Conservation (phyloP, 2,113 vertebrate species). For the Pteruthius melanotis region DNA sequence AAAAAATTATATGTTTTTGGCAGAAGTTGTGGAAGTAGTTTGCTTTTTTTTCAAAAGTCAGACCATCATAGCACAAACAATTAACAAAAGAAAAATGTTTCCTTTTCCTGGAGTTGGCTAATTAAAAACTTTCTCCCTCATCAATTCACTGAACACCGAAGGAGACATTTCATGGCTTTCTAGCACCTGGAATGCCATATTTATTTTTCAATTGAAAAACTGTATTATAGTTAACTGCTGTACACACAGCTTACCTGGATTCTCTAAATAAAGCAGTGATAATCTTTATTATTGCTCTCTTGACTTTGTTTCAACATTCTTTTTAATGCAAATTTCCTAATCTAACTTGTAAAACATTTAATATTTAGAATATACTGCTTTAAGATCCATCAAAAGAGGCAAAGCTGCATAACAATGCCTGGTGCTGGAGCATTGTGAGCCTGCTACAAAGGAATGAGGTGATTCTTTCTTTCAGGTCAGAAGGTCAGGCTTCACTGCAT, state of each 20-base stretch:
- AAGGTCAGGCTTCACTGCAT: conserved; percentile 76
- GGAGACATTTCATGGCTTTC: neutral
- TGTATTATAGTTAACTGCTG: neutral
- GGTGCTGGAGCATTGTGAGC: conserved; percentile 60
- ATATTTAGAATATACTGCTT: conserved; percentile 72
- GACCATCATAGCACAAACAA: neutral
- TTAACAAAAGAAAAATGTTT: neutral
- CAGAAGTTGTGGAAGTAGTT: neutral
- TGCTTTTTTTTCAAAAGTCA: neutral
- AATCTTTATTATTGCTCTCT: conserved; percentile 11
- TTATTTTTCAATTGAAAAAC: neutral
- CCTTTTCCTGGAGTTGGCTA: neutral
- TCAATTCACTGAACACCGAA: neutral
- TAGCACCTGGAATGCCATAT: neutral
- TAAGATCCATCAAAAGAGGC: conserved; percentile 66
- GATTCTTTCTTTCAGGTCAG: conserved; percentile 72
- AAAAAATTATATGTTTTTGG: neutral
- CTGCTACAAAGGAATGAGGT: conserved; percentile 73
- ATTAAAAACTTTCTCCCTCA: conserved; percentile 10
- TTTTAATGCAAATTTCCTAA: conserved; percentile 65
- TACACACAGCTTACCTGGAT: neutral
- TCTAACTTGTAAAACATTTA: conserved; percentile 75
- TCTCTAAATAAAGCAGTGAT: conserved; percentile 16
- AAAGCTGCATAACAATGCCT: conserved; percentile 64
- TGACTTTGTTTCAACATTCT: conserved; percentile 43